Base-by-base conservation (phyloP, 2,797 vertebrate species). In the Cuculus canorus region DNA sequence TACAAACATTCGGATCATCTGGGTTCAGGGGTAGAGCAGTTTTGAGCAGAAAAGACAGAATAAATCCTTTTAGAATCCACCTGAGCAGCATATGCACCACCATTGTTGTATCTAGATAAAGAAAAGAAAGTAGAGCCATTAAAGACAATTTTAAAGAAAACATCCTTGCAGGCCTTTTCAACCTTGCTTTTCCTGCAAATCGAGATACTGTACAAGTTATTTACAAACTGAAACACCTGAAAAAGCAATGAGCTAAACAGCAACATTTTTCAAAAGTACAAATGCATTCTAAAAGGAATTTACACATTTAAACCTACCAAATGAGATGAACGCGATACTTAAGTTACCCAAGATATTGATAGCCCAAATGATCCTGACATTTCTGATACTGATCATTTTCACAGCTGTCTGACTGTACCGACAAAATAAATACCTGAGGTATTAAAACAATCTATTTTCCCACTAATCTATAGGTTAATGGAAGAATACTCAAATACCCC, bases 1-100 rank as follows among this genome's bases (percentile, higher is more conserved):
- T 99, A 97, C 99, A 99, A 95, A 99, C 99, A 11, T 99, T 99
- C 71, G 99, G 99, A 97, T 99, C 99, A 91, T 99, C 99, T 0
- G 99, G 99, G 96, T 99, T 99, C 96, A 99, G 98, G 91, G 98
- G 96, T 92, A 98, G 89, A 41, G 97, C 93, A 3, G 92, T 91
- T 86, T 92, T 92, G 66, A 98, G 95, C 86, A 98, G 96, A 86
- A 98, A 97, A 88, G 96, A 93, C 92, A 98, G 92, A 71, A 97
- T 48, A 48, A 99, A 89, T 61, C 98, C 96, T 88, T 97, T 97
- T 39, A 96, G 78, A 82, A 97, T 95, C 96, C 97, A 97, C 91
- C 96, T 93, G 93, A 95, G 89, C 70, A 96, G 89, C 77, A 76
- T 75, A 2, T 56, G 68, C 27, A 93, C 96, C 96, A 97, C 98